A percentile compares a stretch with the other conserved stretches of the same genome.
Evolutionary conservation across 2,888 invertebrate species (phyloP).

Genomic region (Hypselothyrea guttata): DNA sequence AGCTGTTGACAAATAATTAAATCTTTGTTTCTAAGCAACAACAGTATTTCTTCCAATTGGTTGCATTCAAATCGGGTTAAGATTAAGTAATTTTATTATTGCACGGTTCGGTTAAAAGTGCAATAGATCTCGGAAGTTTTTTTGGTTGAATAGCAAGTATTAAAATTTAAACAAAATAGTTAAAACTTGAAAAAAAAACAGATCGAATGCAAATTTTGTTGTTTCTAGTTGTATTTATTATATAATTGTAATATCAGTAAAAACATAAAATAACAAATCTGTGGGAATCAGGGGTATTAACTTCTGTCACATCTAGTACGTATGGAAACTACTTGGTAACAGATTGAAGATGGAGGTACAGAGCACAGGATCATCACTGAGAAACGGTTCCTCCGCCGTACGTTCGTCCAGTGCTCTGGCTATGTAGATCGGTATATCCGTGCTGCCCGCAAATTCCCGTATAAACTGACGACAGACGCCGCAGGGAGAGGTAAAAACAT

Average conservation of each 20-base stretch:
- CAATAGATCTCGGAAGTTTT: no score
- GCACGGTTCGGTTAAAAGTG: no score
- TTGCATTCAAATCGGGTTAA: no score
- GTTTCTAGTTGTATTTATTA: neutral
- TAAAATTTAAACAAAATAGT: neutral
- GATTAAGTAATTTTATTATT: no score
- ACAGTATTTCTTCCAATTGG: no score
- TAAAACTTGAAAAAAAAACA: no score
- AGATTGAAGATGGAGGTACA: slow-evolving; percentile 80
- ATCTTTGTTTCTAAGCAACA: neutral
- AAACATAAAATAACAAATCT: neutral
- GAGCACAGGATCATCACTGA: slow-evolving; percentile 59
- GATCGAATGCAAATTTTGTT: no score
- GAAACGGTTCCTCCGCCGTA: slow-evolving; percentile 34
- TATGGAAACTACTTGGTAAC: slow-evolving; percentile 75
- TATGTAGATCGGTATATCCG: slow-evolving; percentile 88
- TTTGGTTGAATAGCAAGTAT: neutral
- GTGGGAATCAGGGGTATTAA: slow-evolving; percentile 15
- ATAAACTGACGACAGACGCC: slow-evolving; percentile 94
- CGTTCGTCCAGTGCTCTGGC: slow-evolving; percentile 84
- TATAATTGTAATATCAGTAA: slow-evolving; percentile 1
- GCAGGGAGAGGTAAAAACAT: slow-evolving; percentile 89
- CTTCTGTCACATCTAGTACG: slow-evolving; percentile 25
- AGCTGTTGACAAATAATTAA: neutral
- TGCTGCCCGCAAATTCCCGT: slow-evolving; percentile 86